Evolutionary conservation across 2,888 invertebrate species (phyloP).

Genomic region (Parochlus steinenii): DNA sequence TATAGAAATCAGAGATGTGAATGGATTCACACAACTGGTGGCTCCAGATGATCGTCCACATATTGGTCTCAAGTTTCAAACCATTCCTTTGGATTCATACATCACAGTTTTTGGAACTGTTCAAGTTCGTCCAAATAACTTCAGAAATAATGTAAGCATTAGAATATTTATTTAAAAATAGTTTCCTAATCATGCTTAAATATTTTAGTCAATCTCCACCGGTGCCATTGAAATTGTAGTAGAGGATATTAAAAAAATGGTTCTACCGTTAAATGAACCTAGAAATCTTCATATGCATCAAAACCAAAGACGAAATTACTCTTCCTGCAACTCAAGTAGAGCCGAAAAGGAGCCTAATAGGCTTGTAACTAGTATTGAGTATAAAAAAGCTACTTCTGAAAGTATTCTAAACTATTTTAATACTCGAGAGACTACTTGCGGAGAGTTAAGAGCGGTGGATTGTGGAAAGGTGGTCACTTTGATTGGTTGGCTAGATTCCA

Average conservation of each 20-base stretch:
- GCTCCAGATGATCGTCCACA: conserved; percentile 27
- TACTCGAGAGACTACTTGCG: conserved; percentile 30
- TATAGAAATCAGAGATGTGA: conserved; percentile 41
- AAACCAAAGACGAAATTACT: conserved; percentile 26
- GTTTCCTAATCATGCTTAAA: background rate
- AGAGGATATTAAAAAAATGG: conserved; percentile 25
- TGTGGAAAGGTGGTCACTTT: conserved; percentile 25
- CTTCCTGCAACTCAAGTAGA: too few species aligned
- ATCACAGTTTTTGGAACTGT: conserved; percentile 29
- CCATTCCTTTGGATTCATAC: conserved; percentile 29
- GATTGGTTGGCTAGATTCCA: conserved; percentile 29
- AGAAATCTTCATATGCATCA: background rate
- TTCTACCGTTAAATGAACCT: conserved; percentile 12
- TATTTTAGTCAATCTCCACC: conserved; percentile 25
- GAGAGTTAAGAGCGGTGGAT: conserved; percentile 25
- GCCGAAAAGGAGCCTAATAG: too few species aligned
- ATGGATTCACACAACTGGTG: conserved; percentile 42
- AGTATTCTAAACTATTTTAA: conserved; percentile 29
- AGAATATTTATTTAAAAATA: too few species aligned
- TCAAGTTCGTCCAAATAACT: conserved; percentile 23
- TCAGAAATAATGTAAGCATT: conserved; percentile 24
- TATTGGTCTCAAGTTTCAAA: conserved; percentile 27
- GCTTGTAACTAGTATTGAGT: conserved; percentile 32
- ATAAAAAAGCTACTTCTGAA: conserved; percentile 28
- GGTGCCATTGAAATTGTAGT: conserved; percentile 31